Evolutionary conservation across 2,113 vertebrate species (phyloP).

Genomic region (Nycticorax nycticorax): DNA sequence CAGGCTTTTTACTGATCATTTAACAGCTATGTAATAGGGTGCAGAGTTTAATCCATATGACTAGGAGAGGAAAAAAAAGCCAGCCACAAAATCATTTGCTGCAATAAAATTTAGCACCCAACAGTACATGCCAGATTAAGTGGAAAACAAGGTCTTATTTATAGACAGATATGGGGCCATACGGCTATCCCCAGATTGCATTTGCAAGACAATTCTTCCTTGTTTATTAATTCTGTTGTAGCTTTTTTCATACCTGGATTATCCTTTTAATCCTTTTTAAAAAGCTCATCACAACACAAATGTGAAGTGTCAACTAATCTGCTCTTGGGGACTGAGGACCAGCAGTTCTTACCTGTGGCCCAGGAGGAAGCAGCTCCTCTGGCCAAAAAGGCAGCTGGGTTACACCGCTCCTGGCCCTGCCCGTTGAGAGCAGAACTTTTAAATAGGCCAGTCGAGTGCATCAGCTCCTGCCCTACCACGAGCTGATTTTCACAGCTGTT

Average conservation of each 20-base stretch:
- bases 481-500: background rate
- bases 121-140: background rate
- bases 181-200: background rate
- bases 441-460: background rate
- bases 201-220: background rate
- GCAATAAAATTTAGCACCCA: background rate
- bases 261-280: background rate
- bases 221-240: background rate
- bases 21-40: background rate
- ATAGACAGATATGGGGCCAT: background rate
- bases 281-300: background rate
- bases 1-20: background rate
- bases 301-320: background rate
- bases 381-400: background rate
- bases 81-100: background rate
- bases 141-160: background rate
- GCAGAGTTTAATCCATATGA: background rate
- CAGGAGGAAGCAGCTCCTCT: background rate
- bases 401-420: background rate
- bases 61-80: background rate
- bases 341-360: background rate
- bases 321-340: background rate
- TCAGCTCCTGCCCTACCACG: background rate
- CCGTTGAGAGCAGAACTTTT: accelerated
- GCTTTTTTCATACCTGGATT: background rate